Conservation (phyloP, 53 echinoderm and acorn worm genomes). For the Zoroaster sp. region DNA sequence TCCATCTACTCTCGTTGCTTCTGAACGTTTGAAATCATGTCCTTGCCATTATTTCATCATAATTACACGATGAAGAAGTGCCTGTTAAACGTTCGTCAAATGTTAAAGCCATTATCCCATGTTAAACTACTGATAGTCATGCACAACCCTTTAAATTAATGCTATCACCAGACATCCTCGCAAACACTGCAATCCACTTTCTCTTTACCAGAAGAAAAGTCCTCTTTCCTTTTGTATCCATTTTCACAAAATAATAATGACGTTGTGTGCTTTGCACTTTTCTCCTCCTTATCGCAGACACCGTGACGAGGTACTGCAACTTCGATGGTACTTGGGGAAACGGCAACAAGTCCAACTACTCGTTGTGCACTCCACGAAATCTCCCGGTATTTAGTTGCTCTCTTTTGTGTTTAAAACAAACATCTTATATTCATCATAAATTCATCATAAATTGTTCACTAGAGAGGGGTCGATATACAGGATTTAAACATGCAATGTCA, state of each 20-base stretch:
- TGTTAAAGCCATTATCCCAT: background rate
- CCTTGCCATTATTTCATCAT: background rate
- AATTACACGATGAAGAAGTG: background rate
- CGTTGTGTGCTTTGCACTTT: background rate
- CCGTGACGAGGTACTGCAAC: constrained; percentile 75
- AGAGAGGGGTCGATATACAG: too few species aligned
- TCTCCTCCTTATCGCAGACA: constrained; percentile 58
- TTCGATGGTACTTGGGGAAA: constrained; percentile 81
- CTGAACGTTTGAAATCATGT: too few species aligned
- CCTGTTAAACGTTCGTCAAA: background rate
- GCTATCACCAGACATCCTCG: background rate
- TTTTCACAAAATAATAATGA: background rate
- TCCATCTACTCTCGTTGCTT: background rate
- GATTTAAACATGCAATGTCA: too few species aligned
- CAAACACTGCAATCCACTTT: background rate
- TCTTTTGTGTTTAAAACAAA: too few species aligned
- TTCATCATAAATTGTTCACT: too few species aligned
- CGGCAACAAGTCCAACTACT: constrained; percentile 65
- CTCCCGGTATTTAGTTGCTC: background rate
- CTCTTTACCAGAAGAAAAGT: background rate
- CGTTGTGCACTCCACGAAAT: background rate
- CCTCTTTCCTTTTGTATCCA: background rate
- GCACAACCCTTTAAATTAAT: background rate
- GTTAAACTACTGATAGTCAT: background rate
- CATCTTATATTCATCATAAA: too few species aligned